Percentiles rank a stretch among this genome's conserved stretches.
These are phyloP conservation scores for Mesitornis unicolor DNA, from an alignment of 2,113 vertebrate genomes.

Conservation along the genomic window DNA sequence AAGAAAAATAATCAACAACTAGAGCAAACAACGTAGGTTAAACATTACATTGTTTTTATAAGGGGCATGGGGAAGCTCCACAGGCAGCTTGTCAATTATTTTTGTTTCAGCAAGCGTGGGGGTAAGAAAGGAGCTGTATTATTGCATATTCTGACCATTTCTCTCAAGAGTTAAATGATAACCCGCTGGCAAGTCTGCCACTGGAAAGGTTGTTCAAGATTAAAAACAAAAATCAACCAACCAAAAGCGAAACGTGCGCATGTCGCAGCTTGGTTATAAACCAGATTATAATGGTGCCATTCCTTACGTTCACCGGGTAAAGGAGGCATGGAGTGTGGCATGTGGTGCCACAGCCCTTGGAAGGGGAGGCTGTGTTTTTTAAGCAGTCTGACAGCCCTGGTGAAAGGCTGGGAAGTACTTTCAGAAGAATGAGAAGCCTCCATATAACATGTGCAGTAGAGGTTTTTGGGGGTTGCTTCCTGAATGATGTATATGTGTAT, in stretches of 20 bases:
- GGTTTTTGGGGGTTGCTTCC: background rate
- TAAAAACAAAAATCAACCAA: background rate
- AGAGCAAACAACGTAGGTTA: slow-evolving; percentile 89
- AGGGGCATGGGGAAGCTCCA: background rate
- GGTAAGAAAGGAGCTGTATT: background rate
- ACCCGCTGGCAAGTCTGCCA: background rate
- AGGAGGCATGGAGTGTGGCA: background rate
- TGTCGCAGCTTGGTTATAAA: background rate
- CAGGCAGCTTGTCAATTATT: background rate
- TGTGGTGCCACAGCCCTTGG: background rate
- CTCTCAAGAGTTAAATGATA: background rate
- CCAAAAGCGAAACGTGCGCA: no score
- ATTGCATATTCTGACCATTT: background rate
- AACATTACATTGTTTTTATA: slow-evolving; percentile 19
- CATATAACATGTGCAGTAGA: background rate
- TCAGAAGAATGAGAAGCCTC: background rate
- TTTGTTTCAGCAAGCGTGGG: background rate
- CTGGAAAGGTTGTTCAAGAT: background rate
- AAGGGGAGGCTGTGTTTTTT: background rate
- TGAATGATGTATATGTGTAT: background rate
- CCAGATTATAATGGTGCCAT: background rate
- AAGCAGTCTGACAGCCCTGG: background rate
- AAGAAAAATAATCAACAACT: slow-evolving; percentile 91
- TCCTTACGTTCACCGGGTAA: background rate
- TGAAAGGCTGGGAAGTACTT: background rate